Evolutionary conservation across 2,797 vertebrate genomes (phyloP).

Genomic region (Acrocephalus scirpaceus): DNA sequence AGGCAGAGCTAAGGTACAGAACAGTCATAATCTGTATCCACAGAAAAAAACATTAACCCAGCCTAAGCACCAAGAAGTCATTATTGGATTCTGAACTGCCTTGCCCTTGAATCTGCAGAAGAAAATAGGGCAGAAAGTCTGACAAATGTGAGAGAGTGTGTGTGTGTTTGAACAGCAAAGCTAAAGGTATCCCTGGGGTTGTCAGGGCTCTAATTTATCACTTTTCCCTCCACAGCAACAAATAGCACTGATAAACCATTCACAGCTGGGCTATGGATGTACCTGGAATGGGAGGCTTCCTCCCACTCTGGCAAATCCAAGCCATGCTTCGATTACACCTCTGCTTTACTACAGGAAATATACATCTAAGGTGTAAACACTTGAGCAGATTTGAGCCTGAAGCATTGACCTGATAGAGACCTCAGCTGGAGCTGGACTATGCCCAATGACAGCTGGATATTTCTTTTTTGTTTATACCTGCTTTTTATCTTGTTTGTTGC

Average conservation of each 20-base stretch:
- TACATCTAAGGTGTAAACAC: neutral
- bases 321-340: neutral
- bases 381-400: neutral
- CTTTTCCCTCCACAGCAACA: accelerated
- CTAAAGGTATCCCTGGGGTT: neutral
- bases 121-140: neutral
- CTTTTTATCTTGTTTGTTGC: neutral
- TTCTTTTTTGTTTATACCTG: conserved; percentile 13
- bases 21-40: neutral
- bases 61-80: neutral
- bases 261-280: neutral
- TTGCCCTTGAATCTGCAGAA: neutral
- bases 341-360: neutral
- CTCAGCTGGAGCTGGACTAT: neutral
- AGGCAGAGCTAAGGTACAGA: neutral
- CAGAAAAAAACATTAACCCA: neutral
- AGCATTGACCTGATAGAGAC: neutral
- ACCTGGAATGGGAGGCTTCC: neutral
- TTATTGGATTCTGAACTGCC: neutral
- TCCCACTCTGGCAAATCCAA: neutral
- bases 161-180: neutral
- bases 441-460: neutral
- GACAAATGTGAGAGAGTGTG: neutral
- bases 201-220: neutral
- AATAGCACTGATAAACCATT: neutral